Evolutionary conservation across 37 sponge, comb jelly and placozoan genomes (phyloP).

Genomic region (Dysidea cf. avara): DNA sequence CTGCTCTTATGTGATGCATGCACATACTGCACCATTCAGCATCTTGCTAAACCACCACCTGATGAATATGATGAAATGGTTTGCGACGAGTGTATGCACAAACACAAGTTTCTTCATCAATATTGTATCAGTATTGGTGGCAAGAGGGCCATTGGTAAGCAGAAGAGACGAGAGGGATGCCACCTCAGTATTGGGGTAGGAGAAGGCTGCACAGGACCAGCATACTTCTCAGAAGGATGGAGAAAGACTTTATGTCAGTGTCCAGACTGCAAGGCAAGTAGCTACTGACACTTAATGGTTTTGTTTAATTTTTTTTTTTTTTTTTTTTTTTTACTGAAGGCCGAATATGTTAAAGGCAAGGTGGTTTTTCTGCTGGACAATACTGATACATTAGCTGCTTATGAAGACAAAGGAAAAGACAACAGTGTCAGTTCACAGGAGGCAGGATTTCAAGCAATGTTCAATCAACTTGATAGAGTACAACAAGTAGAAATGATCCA

Average conservation of each 20-base stretch:
- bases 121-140: slow-evolving; percentile 3
- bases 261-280: slow-evolving; percentile 52
- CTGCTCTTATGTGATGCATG: not conserved
- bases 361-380: slow-evolving; percentile 69
- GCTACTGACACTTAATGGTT: not conserved
- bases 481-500: slow-evolving; percentile 76
- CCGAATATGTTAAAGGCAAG: slow-evolving; percentile 38
- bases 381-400: slow-evolving; percentile 62
- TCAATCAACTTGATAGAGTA: slow-evolving; percentile 33
- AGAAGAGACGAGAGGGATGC: not conserved
- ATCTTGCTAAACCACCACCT: slow-evolving; percentile 54
- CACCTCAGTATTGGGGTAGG: not conserved
- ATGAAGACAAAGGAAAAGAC: slow-evolving; percentile 60
- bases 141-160: not conserved
- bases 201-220: slow-evolving; percentile 27
- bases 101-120: slow-evolving; percentile 55
- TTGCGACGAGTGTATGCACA: slow-evolving; percentile 69
- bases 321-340: slow-evolving; percentile 17
- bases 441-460: slow-evolving; percentile 55
- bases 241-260: slow-evolving; percentile 66
- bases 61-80: slow-evolving; percentile 68
- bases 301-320: not conserved
- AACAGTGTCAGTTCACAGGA: slow-evolving; percentile 32
- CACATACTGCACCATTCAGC: slow-evolving; percentile 31
- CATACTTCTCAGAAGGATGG: slow-evolving; percentile 67